Percentiles rank a stretch among this genome's conserved stretches.
These are phyloP conservation scores for Barnardius zonarius DNA, from an alignment of 2,113 vertebrate genomes.

Conservation along the genomic window DNA sequence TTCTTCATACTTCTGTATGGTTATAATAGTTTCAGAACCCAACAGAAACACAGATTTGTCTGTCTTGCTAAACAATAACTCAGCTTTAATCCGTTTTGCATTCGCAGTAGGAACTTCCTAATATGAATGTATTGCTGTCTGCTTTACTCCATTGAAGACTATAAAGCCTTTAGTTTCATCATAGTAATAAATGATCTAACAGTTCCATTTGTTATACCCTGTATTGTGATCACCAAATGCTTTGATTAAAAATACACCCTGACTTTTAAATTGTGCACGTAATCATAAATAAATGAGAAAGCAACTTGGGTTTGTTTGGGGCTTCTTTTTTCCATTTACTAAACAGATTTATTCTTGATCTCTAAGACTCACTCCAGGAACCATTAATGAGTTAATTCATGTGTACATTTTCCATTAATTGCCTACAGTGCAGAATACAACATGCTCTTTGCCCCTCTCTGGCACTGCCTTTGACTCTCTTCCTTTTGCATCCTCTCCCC, in stretches of 20 bases:
- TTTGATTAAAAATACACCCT: conserved; percentile 33
- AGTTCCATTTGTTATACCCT: conserved; percentile 21
- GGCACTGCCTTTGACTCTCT: not conserved
- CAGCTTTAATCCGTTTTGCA: conserved; percentile 53
- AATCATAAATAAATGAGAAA: conserved; percentile 58
- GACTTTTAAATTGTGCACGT: not conserved
- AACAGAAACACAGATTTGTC: conserved; percentile 39
- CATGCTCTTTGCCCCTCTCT: not conserved
- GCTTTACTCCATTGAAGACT: conserved; percentile 12
- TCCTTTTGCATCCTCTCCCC: not conserved
- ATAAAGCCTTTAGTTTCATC: conserved; percentile 36
- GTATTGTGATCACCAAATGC: not conserved
- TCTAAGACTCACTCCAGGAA: not conserved
- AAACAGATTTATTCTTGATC: not conserved
- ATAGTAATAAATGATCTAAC: not conserved
- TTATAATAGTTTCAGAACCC: not conserved
- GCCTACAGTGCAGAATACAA: not conserved
- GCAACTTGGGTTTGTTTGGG: not conserved
- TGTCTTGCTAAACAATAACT: conserved; percentile 36
- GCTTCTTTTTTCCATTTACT: not conserved
- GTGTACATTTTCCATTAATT: not conserved
- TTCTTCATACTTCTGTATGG: not conserved
- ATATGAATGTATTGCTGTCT: conserved; percentile 24
- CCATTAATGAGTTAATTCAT: conserved; percentile 11
- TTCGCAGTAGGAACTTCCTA: conserved; percentile 35